phyloP scores from a whole-genome alignment of 2,113 vertebrate species.

The Hemibagrus wyckioides region DNA sequence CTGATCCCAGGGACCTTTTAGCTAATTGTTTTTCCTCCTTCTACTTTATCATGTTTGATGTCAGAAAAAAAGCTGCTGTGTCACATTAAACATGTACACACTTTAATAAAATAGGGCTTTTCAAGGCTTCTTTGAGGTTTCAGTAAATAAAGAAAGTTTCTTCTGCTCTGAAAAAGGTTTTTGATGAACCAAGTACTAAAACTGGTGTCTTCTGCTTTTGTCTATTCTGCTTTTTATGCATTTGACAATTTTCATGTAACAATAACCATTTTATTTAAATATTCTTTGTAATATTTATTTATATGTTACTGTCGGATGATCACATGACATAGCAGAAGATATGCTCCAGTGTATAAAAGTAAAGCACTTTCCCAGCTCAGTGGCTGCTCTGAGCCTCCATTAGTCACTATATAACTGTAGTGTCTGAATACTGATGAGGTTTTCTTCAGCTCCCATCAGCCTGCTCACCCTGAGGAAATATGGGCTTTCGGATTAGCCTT shows the following conservation, averaged over 20 bases:
- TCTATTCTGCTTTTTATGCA: background rate
- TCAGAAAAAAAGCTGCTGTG: constrained; percentile 64
- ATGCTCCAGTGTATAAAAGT: background rate
- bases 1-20: constrained; percentile 70
- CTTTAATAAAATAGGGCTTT: background rate
- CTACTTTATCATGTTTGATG: constrained; percentile 55
- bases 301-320: background rate
- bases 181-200: background rate
- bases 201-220: background rate
- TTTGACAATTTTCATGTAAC: background rate
- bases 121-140: background rate
- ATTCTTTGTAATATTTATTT: background rate
- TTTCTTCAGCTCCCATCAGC: constrained; percentile 44
- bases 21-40: constrained; percentile 70
- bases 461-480: constrained; percentile 59
- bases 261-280: background rate
- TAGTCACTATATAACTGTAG: constrained; percentile 13
- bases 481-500: constrained; percentile 60
- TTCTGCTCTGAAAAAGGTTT: background rate
- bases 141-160: background rate
- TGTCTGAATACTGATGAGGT: constrained; percentile 26
- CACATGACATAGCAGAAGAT: background rate
- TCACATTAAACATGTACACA: constrained; percentile 53
- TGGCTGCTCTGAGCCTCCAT: constrained; percentile 12
- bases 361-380: background rate